Conservation (phyloP, 2,888 invertebrate genomes). For the Folsomia candida region DNA sequence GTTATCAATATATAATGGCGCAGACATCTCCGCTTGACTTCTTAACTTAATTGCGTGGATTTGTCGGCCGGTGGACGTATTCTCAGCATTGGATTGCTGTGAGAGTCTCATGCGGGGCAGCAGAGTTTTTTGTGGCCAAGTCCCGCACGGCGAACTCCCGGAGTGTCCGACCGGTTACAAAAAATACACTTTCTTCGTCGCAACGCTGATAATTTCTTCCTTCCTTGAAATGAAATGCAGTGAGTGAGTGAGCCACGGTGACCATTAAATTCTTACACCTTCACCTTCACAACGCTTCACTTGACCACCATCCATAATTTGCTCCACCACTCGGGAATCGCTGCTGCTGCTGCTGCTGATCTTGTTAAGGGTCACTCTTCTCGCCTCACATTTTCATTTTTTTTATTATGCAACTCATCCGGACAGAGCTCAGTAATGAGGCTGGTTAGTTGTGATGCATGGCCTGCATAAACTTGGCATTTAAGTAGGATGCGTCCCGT, state of each 20-base stretch:
- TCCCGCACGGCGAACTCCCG: constrained; percentile 29
- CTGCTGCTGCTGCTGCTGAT: constrained; percentile 16
- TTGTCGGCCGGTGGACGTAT: constrained; percentile 48
- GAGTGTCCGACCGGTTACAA: constrained; percentile 39
- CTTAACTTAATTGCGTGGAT: constrained; percentile 51
- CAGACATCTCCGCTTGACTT: constrained; percentile 48
- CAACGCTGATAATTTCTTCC: constrained; percentile 14
- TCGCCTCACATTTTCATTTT: too few relatives aligned
- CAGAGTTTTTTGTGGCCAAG: constrained; percentile 18
- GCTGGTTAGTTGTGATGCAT: neutral
- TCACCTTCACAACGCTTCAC: neutral
- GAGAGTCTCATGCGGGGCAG: constrained; percentile 36
- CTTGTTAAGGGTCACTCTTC: too few relatives aligned
- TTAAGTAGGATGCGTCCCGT: too few relatives aligned
- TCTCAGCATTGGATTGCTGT: constrained; percentile 41
- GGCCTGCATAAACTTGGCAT: too few relatives aligned
- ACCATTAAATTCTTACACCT: neutral
- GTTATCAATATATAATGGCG: constrained; percentile 50
- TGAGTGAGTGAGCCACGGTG: neutral
- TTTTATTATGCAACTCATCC: neutral
- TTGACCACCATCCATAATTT: neutral
- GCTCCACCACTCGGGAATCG: neutral
- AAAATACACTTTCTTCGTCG: constrained; percentile 29
- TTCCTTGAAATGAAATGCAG: neutral
- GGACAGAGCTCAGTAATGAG: neutral